Base-by-base conservation (phyloP, 2,888 invertebrate genomes). In the Agapostemon virescens region DNA sequence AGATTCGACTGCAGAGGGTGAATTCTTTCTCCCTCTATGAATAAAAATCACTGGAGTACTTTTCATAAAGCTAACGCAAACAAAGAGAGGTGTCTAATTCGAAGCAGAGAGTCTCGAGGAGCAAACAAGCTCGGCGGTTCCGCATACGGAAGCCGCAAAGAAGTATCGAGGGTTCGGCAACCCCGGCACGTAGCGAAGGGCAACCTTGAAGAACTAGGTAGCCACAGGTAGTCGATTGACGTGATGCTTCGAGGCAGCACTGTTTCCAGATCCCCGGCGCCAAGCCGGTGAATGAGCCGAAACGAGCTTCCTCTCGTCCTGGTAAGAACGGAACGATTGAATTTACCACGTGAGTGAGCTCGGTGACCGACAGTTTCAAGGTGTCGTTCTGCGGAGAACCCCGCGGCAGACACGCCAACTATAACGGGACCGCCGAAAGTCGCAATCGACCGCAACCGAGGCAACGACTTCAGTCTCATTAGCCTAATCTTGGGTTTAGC, bases 221-320 rank as follows among this genome's bases (percentile, higher is more conserved):
- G 87, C 89, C 86, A 89, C 90, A 90, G 89, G 89, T 89, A 89
- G 88, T 87, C 89, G 88, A 88, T 89, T 84, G 84, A 83, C 86
- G 36, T 74, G 86, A 85, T 83, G 79, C 30, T 63, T 33, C 61
- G 33, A 63, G 33, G 61, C 79, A 40, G 61, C 73, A 52, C 68
- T 74, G 74, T 82, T 84, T 81, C 79, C 83, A 77, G 82, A 86
- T 85, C 84, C 85, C 83, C 36, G 83, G 80, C 75, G 69, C 36
- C 66, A 33, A 38, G 66, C 52, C 68, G 42, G 64, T 72, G 85
- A 85, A 85, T 69, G 81, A 81, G 23, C 52, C 64, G 73, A 77
- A 81, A 85, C 84, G 79, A 83, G 79, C 77, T 85, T 79, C 55
- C 70, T 55, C 40, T 49, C 58, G 52, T 58, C n/a, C 63, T 36